Percentiles rank a stretch among this genome's conserved stretches.
phyloP scores from a whole-genome alignment of 1,140 invertebrate genomes.

The Dermatophagoides farinae region DNA sequence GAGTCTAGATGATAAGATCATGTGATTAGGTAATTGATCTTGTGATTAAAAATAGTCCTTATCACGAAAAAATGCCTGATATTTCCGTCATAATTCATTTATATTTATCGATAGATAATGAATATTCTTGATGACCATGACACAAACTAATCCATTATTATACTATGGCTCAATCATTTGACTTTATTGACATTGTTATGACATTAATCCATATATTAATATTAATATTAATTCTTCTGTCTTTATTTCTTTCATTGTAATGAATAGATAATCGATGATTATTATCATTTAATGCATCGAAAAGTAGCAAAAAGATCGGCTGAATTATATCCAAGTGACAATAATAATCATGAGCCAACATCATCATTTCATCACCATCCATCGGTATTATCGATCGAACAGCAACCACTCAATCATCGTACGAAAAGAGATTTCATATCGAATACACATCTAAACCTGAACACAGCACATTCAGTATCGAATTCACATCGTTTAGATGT shows the following conservation, averaged over 20 bases:
- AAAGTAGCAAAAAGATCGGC: conserved; percentile 17
- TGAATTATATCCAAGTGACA: not conserved
- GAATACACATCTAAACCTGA: not conserved
- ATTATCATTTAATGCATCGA: conserved; percentile 17
- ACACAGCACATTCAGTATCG: not conserved
- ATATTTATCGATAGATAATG: too few species aligned
- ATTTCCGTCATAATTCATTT: too few species aligned
- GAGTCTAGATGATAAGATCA: too few species aligned
- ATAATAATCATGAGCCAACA: not conserved
- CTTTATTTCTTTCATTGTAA: not conserved
- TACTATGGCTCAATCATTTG: too few species aligned
- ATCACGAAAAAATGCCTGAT: too few species aligned
- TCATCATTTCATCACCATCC: conserved; percentile 10
- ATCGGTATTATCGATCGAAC: conserved; percentile 31
- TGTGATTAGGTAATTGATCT: too few species aligned
- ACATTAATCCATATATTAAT: too few species aligned
- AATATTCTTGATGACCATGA: too few species aligned
- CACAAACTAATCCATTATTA: too few species aligned
- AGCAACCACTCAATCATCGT: conserved; percentile 65
- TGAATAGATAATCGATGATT: conserved; percentile 18
- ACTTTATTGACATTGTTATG: too few species aligned
- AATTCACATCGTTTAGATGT: not conserved
- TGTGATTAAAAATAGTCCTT: too few species aligned
- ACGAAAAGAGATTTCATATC: conserved; percentile 53
- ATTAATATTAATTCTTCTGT: not conserved